These are phyloP conservation scores for Pterocles burchelli DNA, from an alignment of 2,113 vertebrate genomes.

Conservation along the genomic window DNA sequence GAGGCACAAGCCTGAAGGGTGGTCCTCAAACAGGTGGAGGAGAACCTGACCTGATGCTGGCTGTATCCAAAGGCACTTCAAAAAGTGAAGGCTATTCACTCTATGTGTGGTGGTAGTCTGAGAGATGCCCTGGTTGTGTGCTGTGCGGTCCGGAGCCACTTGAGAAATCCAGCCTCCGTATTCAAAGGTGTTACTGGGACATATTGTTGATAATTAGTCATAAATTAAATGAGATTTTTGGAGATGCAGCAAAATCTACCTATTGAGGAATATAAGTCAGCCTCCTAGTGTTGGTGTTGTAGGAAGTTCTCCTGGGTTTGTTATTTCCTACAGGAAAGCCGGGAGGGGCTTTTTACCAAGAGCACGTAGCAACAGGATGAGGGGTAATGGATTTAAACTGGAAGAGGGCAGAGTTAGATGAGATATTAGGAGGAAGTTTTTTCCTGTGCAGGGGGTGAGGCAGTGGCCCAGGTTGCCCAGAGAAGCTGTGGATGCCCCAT, in stretches of 20 bases:
- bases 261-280: not conserved
- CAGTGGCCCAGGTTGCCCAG: too few species aligned
- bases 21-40: not conserved
- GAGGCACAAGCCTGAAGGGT: not conserved
- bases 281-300: not conserved
- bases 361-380: too few species aligned
- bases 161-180: not conserved
- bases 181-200: not conserved
- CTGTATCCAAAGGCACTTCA: not conserved
- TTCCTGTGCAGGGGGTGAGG: too few species aligned
- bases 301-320: not conserved
- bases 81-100: not conserved
- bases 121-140: not conserved
- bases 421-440: too few species aligned
- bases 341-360: too few species aligned
- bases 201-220: not conserved
- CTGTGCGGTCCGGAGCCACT: not conserved
- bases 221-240: not conserved
- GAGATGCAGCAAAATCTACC: not conserved
- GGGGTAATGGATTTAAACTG: too few species aligned
- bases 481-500: too few species aligned
- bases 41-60: not conserved
- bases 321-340: not conserved
- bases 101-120: not conserved
- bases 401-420: too few species aligned